Evolutionary conservation across 2,113 vertebrate species (phyloP).

Genomic region (Mobula birostris): DNA sequence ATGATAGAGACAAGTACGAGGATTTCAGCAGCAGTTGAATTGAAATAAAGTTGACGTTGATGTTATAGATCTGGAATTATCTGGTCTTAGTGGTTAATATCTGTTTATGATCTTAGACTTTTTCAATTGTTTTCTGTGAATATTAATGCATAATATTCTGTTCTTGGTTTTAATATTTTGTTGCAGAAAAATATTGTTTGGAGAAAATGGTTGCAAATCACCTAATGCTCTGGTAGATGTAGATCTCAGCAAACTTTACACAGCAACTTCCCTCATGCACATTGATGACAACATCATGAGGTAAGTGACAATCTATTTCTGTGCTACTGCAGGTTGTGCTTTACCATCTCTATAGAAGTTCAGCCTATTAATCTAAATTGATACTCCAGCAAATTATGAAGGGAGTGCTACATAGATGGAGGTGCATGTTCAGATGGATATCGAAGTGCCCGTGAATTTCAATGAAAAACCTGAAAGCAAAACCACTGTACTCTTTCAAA

Average conservation of each 20-base stretch:
- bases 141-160: not conserved
- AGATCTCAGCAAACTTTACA: slow-evolving; percentile 78
- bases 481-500: not conserved
- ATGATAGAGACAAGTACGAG: too few relatives aligned
- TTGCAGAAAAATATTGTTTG: slow-evolving; percentile 77
- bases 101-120: not conserved
- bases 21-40: too few relatives aligned
- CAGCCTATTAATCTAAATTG: not conserved
- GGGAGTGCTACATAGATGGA: not conserved
- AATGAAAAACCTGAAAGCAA: not conserved
- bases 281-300: slow-evolving; percentile 96
- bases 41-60: too few relatives aligned
- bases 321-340: not conserved
- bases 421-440: not conserved
- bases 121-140: not conserved
- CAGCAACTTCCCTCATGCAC: slow-evolving; percentile 95
- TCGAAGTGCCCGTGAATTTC: not conserved
- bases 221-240: slow-evolving; percentile 62
- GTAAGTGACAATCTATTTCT: slow-evolving; percentile 51
- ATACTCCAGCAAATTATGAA: not conserved
- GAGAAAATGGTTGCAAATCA: slow-evolving; percentile 61
- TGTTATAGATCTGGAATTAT: too few relatives aligned
- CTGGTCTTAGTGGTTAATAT: too few relatives aligned
- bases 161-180: slow-evolving; percentile 3
- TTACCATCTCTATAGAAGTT: not conserved